These are phyloP conservation scores for Whitmania pigra DNA, from an alignment of 1,140 invertebrate species.

Conservation along the genomic window DNA sequence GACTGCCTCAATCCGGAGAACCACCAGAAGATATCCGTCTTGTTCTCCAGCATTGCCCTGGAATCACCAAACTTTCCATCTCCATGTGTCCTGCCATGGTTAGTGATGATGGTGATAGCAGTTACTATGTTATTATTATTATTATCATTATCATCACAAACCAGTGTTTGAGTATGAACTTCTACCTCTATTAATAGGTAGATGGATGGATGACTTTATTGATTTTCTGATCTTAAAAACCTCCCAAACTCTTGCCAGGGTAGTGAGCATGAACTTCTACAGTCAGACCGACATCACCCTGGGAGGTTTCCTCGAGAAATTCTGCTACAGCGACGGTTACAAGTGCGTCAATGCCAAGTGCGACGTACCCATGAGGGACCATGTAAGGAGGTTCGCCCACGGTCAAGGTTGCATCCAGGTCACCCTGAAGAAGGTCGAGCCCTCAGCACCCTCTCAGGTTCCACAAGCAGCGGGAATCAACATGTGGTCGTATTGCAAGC, in stretches of 20 bases:
- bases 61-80: constrained; percentile 65
- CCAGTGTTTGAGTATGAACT: no score
- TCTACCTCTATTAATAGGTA: no score
- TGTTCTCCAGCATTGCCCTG: constrained; percentile 81
- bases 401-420: constrained; percentile 61
- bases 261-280: constrained; percentile 87
- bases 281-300: constrained; percentile 83
- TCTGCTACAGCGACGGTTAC: constrained; percentile 67
- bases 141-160: no score
- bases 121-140: no score
- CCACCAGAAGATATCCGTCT: constrained; percentile 74
- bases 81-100: constrained; percentile 79
- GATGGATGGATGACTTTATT: no score
- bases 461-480: constrained; percentile 29
- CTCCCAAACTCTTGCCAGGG: constrained; percentile 44
- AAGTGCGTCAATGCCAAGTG: constrained; percentile 69
- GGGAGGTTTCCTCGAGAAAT: constrained; percentile 80
- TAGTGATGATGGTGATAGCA: constrained; percentile 31
- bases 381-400: constrained; percentile 71
- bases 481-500: constrained; percentile 74
- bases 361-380: constrained; percentile 70
- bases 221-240: no score
- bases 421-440: constrained; percentile 47
- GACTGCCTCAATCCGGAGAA: constrained; percentile 73
- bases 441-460: neutral